phyloP scores from a whole-genome alignment of 2,888 invertebrate genomes.

The Caenorhabditis zanzibari region DNA sequence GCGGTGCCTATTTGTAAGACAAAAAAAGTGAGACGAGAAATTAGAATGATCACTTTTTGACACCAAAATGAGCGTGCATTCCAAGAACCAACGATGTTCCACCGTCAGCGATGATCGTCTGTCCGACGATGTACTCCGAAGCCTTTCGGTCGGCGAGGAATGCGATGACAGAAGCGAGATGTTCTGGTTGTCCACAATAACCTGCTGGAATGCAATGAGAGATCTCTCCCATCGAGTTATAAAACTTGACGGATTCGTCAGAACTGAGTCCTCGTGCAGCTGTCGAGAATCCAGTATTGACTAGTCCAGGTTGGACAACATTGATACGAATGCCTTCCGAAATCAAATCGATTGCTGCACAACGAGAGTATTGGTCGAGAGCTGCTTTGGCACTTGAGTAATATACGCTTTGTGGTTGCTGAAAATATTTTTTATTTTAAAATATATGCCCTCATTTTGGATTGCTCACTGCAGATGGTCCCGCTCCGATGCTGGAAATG shows the following conservation, averaged over 20 bases:
- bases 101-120: conserved; percentile 56
- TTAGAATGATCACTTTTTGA: neutral
- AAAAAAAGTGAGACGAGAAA: neutral
- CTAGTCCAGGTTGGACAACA: conserved; percentile 26
- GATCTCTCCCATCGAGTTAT: conserved; percentile 16
- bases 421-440: neutral
- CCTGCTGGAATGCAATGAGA: conserved; percentile 44
- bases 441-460: neutral
- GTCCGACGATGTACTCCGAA: conserved; percentile 65
- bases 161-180: conserved; percentile 59
- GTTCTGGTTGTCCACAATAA: conserved; percentile 50
- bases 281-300: conserved; percentile 18
- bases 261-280: conserved; percentile 23
- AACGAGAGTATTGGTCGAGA: conserved; percentile 52
- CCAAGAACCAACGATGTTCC: conserved; percentile 26
- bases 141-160: conserved; percentile 58
- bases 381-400: conserved; percentile 51
- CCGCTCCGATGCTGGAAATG: conserved; percentile 56
- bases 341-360: conserved; percentile 33
- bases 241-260: conserved; percentile 15
- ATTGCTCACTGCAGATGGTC: conserved; percentile 3
- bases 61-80: conserved; percentile 6
- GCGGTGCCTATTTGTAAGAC: too few relatives aligned
- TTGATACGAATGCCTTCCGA: conserved; percentile 52
- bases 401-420: conserved; percentile 34